A percentile compares a stretch with the other conserved stretches of the same genome.
Conservation (phyloP, 2,888 invertebrate genomes). For the Oxystoma pomonae region DNA sequence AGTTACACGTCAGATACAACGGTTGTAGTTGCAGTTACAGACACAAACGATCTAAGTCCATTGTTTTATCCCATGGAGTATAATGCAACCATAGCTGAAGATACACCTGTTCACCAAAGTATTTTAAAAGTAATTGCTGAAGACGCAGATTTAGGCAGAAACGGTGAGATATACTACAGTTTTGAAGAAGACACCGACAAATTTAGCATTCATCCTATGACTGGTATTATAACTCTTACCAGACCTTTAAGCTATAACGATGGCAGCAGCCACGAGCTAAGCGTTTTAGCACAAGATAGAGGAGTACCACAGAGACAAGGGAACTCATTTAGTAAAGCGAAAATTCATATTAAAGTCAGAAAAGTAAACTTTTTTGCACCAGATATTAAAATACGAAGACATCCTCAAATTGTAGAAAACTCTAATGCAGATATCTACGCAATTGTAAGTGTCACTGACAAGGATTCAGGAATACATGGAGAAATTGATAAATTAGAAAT, state of each 20-base stretch:
- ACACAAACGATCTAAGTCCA: slow-evolving; percentile 90
- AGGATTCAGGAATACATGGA: slow-evolving; percentile 81
- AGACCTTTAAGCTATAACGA: slow-evolving; percentile 69
- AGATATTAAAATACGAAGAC: slow-evolving; percentile 72
- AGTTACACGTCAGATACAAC: slow-evolving; percentile 66
- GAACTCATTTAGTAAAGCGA: slow-evolving; percentile 64
- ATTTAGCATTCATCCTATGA: slow-evolving; percentile 91
- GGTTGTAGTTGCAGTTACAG: slow-evolving; percentile 69
- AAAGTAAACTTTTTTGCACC: slow-evolving; percentile 86
- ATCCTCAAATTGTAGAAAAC: slow-evolving; percentile 78
- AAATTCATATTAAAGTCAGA: slow-evolving; percentile 70
- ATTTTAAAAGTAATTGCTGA: slow-evolving; percentile 80
- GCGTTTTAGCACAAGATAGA: slow-evolving; percentile 82
- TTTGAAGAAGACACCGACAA: slow-evolving; percentile 75
- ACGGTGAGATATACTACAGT: slow-evolving; percentile 96
- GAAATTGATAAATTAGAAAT: slow-evolving; percentile 78
- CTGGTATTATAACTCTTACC: slow-evolving; percentile 81
- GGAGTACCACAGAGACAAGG: slow-evolving; percentile 60
- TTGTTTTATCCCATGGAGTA: slow-evolving; percentile 89
- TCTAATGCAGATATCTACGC: slow-evolving; percentile 84
- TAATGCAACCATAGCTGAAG: slow-evolving; percentile 81
- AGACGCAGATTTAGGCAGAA: slow-evolving; percentile 93
- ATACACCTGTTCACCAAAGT: slow-evolving; percentile 78
- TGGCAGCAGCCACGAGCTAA: slow-evolving; percentile 65
- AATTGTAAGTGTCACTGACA: slow-evolving; percentile 79